These are phyloP conservation scores for Acrocyrtus sp. DNA, from an alignment of 2,888 invertebrate species.

Conservation along the genomic window DNA sequence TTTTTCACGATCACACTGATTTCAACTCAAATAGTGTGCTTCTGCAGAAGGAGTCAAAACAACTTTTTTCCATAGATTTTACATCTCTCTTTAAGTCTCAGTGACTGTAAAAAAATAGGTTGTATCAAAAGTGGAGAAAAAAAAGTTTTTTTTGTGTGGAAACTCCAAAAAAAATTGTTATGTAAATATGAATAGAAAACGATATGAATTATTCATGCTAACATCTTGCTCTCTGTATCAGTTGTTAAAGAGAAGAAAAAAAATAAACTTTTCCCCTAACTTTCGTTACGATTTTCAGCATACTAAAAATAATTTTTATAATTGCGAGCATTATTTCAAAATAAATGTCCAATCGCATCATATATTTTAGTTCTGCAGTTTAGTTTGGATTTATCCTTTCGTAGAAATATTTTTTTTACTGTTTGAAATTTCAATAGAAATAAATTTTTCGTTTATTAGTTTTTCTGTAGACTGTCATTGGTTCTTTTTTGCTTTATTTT, in stretches of 20 bases:
- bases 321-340: not conserved
- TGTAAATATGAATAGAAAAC: conserved; percentile 4
- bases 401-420: too few relatives aligned
- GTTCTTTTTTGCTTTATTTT: too few relatives aligned
- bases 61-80: not conserved
- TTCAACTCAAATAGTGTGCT: too few relatives aligned
- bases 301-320: not conserved
- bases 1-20: too few relatives aligned
- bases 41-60: too few relatives aligned
- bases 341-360: not conserved
- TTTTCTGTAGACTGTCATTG: too few relatives aligned
- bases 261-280: conserved; percentile 2
- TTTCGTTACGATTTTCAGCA: not conserved
- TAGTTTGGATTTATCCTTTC: not conserved
- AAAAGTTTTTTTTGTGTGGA: conserved; percentile 1
- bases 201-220: conserved; percentile 2
- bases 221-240: not conserved
- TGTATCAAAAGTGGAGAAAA: not conserved
- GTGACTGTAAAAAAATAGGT: not conserved
- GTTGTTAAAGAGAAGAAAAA: too few relatives aligned
- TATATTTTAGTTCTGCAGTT: not conserved
- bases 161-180: not conserved
- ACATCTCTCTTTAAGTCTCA: not conserved
- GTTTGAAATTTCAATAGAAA: too few relatives aligned
- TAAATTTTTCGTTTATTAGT: too few relatives aligned